A percentile compares a stretch with the other conserved stretches of the same genome.
Evolutionary conservation across 2,113 vertebrate species (phyloP).

Genomic region (Phyllostomus hastatus): DNA sequence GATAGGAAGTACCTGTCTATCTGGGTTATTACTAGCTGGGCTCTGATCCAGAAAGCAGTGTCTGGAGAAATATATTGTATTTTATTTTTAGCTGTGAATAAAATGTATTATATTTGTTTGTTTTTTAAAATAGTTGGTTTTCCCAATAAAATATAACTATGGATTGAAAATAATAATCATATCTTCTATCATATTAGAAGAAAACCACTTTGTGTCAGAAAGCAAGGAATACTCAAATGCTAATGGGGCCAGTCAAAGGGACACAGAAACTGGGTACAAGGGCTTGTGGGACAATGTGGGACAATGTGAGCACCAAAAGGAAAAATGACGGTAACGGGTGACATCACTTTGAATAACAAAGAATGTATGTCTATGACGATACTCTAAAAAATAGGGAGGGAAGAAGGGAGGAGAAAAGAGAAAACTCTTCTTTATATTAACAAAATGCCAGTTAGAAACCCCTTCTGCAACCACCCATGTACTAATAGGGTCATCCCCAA

Average conservation of each 20-base stretch:
- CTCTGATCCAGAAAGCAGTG: conserved; percentile 47
- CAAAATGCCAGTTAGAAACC: not conserved
- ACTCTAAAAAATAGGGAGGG: not conserved
- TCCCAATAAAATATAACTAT: conserved; percentile 32
- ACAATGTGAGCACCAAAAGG: not conserved
- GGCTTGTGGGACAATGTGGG: not conserved
- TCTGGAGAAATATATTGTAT: not conserved
- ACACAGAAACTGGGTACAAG: not conserved
- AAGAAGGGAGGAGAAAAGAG: not conserved
- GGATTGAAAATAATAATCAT: not conserved
- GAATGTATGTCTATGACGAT: not conserved
- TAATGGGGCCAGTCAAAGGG: not conserved
- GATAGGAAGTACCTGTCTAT: conserved; percentile 12
- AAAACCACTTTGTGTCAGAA: not conserved
- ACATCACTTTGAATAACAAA: not conserved
- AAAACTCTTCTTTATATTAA: not conserved
- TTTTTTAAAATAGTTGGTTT: not conserved
- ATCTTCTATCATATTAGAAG: not conserved
- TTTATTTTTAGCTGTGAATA: conserved; percentile 37
- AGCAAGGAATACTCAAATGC: not conserved
- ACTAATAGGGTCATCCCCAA: not conserved
- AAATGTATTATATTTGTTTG: not conserved
- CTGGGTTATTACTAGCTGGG: conserved; percentile 24
- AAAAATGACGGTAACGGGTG: not conserved
- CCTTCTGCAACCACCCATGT: not conserved